Evolutionary conservation across 2,797 vertebrate genomes (phyloP).

Genomic region (Sarcophilus harrisii): DNA sequence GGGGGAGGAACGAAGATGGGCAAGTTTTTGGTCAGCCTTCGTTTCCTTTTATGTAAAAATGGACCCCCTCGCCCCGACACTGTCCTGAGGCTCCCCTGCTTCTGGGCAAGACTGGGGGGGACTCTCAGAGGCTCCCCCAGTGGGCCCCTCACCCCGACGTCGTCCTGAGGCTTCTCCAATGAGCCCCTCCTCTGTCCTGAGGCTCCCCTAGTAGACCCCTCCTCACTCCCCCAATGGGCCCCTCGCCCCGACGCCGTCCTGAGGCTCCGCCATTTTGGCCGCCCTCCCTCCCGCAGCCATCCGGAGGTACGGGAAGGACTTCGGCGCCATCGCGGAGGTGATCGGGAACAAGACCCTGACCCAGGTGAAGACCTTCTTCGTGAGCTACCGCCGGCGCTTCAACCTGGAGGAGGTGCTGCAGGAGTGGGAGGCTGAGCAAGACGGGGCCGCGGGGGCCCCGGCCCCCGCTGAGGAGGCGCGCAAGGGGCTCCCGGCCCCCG

Average conservation of each 20-base stretch:
- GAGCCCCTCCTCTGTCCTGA: no score
- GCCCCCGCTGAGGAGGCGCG: constrained; percentile 71
- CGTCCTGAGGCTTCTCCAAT: no score
- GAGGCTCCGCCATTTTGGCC: background rate
- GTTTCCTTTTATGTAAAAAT: no score
- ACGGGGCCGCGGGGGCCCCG: constrained; percentile 81
- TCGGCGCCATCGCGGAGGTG: constrained; percentile 92
- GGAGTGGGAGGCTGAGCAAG: constrained; percentile 95
- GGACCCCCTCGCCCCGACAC: background rate
- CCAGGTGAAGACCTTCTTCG: constrained; percentile 94
- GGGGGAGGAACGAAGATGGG: background rate
- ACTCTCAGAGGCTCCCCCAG: no score
- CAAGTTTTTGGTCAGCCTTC: background rate
- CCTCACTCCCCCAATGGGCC: no score
- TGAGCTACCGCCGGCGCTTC: constrained; percentile 94
- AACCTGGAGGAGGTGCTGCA: constrained; percentile 94
- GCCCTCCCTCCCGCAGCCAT: constrained; percentile 85
- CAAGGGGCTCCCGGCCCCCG: constrained; percentile 66
- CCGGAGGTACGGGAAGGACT: constrained; percentile 93
- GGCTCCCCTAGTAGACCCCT: no score
- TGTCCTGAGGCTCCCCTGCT: no score
- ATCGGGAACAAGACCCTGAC: constrained; percentile 93
- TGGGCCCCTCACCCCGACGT: no score
- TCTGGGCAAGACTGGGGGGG: background rate
- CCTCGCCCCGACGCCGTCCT: no score